Conservation (phyloP, 1,140 invertebrate species). For the Protaetia brevitarsis region DNA sequence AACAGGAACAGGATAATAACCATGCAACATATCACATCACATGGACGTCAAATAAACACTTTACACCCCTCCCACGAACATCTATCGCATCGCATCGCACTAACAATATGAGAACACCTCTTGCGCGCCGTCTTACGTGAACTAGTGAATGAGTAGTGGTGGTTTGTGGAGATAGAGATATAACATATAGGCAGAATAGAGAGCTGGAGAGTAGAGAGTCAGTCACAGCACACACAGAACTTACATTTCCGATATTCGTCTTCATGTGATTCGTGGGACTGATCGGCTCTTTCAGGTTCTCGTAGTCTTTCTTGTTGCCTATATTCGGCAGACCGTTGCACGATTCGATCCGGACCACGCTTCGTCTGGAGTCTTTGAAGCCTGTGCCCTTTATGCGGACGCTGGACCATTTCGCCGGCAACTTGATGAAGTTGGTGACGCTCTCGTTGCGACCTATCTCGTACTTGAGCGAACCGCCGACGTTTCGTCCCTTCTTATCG, state of each 20-base stretch:
- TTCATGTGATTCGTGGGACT: constrained; percentile 34
- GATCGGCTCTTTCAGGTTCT: constrained; percentile 37
- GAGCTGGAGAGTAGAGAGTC: neutral
- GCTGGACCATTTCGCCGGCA: constrained; percentile 55
- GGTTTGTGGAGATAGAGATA: no score
- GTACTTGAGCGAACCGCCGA: constrained; percentile 44
- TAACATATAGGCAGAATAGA: no score
- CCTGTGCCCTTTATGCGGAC: constrained; percentile 58
- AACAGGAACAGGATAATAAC: no score
- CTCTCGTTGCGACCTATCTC: constrained; percentile 44
- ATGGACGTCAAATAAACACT: no score
- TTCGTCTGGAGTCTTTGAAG: constrained; percentile 52
- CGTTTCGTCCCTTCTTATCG: constrained; percentile 22
- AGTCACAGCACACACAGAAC: constrained; percentile 30
- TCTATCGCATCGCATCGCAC: no score
- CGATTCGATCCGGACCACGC: constrained; percentile 58
- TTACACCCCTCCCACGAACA: no score
- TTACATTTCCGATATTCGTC: constrained; percentile 47
- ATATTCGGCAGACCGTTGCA: constrained; percentile 54
- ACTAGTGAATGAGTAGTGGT: no score
- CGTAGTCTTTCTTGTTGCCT: constrained; percentile 52
- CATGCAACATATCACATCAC: no score
- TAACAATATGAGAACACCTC: no score
- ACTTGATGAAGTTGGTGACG: constrained; percentile 38
- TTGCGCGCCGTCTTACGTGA: no score